Evolutionary conservation across 2,113 vertebrate species (phyloP), one percentile per base, ranked within the genome.

Genomic region (Pseudonaja textilis): DNA sequence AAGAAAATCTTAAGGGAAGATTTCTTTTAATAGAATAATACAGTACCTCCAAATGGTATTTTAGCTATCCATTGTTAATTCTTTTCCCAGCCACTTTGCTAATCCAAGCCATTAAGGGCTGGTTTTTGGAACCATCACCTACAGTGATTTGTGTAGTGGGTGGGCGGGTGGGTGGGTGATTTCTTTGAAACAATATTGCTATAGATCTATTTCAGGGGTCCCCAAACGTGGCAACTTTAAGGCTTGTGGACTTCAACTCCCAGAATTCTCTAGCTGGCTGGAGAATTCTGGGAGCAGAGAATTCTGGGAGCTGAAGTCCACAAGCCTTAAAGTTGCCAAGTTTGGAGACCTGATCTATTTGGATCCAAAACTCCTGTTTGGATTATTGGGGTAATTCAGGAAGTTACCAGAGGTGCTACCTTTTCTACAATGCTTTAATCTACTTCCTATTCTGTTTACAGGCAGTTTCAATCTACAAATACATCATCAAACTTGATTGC

Each of bases 81-180:
- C 18, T 26, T 26, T 89, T 9, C 5, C 25, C 25, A 45, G 18
- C 4, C 34, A 81, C 3, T 81, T 81, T 61, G 47, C 26, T 90
- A 90, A 9, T 69, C 57, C 57, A 16, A 50, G 45, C 16, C 57
- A 50, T 87, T 29, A 20, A 81, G 74, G 18, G 74, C 18, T 5
- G 22, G 34, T 22, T 81, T 81, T 81, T 81, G 39, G 34, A 81
- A 81, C 34, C 74, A 81, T 39, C 18, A 18, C 16, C n/a, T 74
- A 18, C 69, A 74, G 5, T 42, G 34, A 39, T 74, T 39, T 74
- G n/a, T 1, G n/a, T 3, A 20, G 0, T 1, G n/a, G 2, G 5
- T 1, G 5, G 16, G 1, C 39, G 69, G 8, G 0, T 1, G n/a
- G 2, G 5, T 1, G 5, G 16, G 1, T 81, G 69, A 39, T 81